phyloP scores from a whole-genome alignment of 2,113 vertebrate genomes.

The Jacana jacana region DNA sequence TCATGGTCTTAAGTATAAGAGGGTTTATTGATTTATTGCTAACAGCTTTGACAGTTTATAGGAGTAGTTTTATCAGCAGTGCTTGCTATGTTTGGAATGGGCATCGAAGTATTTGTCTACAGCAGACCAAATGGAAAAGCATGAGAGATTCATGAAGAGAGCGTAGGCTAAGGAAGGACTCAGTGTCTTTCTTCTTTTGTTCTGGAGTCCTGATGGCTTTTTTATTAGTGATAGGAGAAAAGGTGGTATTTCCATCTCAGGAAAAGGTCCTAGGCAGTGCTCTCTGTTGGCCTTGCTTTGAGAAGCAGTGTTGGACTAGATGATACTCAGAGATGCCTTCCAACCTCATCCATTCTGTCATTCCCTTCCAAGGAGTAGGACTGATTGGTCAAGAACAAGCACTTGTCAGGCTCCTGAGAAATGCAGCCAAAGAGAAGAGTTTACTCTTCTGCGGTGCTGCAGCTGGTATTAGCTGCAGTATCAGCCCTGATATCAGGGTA shows the following conservation, averaged over 20 bases:
- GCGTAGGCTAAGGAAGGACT: not conserved
- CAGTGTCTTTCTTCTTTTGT: not conserved
- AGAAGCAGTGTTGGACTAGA: not conserved
- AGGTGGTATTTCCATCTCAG: not conserved
- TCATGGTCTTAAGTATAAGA: not conserved
- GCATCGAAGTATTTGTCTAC: not conserved
- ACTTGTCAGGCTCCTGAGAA: not conserved
- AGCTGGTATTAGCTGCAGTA: too few relatives aligned
- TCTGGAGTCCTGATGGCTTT: not conserved
- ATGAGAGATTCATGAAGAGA: not conserved
- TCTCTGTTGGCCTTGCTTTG: not conserved
- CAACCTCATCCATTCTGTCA: not conserved
- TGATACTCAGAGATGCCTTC: not conserved
- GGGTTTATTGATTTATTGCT: not conserved
- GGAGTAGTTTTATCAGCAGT: not conserved
- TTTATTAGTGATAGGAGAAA: not conserved
- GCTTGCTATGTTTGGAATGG: not conserved
- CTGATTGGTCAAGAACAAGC: not conserved
- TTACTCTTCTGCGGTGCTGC: too few relatives aligned
- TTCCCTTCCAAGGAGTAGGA: not conserved
- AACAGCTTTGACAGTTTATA: not conserved
- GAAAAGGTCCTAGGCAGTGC: not conserved
- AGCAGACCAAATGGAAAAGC: not conserved
- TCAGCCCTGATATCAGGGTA: too few relatives aligned
- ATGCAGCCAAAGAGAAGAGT: not conserved